Conservation (phyloP, 2,797 vertebrate species). For the Rhinella marina region DNA sequence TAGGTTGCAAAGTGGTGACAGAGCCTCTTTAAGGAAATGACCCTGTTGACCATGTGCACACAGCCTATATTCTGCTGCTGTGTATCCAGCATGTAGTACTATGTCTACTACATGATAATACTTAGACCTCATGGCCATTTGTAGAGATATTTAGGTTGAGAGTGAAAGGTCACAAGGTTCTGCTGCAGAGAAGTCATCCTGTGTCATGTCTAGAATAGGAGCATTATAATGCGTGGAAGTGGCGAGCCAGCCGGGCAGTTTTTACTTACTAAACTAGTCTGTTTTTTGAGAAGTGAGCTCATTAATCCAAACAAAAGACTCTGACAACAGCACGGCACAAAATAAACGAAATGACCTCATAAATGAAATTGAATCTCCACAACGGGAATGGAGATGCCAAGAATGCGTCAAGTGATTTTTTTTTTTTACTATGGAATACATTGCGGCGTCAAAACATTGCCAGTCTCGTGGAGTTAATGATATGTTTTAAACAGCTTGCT, state of each 20-base stretch:
- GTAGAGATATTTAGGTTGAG: not conserved
- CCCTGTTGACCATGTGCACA: too few species aligned
- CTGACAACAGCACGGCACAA: not conserved
- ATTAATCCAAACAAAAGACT: not conserved
- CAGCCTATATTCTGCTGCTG: not conserved
- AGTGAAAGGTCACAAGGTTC: not conserved
- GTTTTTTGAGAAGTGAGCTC: not conserved
- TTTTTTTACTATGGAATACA: not conserved
- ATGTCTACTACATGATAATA: not conserved
- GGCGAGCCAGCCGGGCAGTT: not conserved
- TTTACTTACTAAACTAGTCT: too few species aligned
- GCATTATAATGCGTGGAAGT: not conserved
- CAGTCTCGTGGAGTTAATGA: slow-evolving; percentile 7
- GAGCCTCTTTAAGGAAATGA: too few species aligned
- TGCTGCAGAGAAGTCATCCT: not conserved
- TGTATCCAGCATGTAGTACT: too few species aligned
- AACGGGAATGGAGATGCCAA: not conserved
- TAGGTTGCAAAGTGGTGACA: too few species aligned
- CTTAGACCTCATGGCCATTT: not conserved
- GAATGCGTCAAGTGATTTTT: not conserved
- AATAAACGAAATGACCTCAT: slow-evolving; percentile 12
- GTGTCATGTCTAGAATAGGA: not conserved
- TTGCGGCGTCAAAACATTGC: not conserved
- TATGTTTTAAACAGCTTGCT: slow-evolving; percentile 9
- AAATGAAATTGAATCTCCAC: not conserved